These are phyloP conservation scores for Apostichopus leukothele DNA, from an alignment of 53 echinoderm and acorn worm genomes.

Conservation along the genomic window DNA sequence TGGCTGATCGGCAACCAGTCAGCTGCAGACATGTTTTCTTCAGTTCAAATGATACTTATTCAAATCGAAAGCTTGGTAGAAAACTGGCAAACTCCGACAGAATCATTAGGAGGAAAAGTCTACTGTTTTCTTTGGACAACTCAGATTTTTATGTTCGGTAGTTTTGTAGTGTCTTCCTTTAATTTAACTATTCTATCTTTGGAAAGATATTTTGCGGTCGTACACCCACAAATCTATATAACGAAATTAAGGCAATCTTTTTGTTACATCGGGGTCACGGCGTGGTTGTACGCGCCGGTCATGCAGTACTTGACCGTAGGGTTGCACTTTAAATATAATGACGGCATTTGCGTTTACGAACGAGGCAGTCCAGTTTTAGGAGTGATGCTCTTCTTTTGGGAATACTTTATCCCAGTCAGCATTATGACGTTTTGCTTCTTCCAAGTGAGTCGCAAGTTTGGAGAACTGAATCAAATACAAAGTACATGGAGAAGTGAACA, in stretches of 20 bases:
- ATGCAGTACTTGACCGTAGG: conserved; percentile 69
- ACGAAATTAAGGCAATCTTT: conserved; percentile 58
- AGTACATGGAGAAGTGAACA: not conserved
- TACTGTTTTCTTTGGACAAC: conserved; percentile 83
- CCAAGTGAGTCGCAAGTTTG: conserved; percentile 54
- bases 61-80: conserved; percentile 50
- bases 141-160: conserved; percentile 69
- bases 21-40: conserved; percentile 68
- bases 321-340: conserved; percentile 53
- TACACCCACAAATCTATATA: conserved; percentile 58
- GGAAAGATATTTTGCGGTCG: conserved; percentile 80
- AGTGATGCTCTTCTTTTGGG: conserved; percentile 68
- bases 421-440: conserved; percentile 67
- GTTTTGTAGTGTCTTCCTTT: conserved; percentile 81
- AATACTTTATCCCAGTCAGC: conserved; percentile 60
- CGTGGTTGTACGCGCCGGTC: conserved; percentile 68
- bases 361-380: conserved; percentile 50
- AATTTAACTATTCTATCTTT: conserved; percentile 76
- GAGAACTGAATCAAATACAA: conserved; percentile 51
- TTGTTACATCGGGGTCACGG: conserved; percentile 47
- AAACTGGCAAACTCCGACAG: conserved; percentile 45
- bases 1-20: conserved; percentile 81
- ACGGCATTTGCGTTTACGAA: conserved; percentile 54
- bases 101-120: conserved; percentile 51
- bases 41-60: conserved; percentile 55